phyloP scores from a whole-genome alignment of 2,888 invertebrate species.

The Drosophila putrida region DNA sequence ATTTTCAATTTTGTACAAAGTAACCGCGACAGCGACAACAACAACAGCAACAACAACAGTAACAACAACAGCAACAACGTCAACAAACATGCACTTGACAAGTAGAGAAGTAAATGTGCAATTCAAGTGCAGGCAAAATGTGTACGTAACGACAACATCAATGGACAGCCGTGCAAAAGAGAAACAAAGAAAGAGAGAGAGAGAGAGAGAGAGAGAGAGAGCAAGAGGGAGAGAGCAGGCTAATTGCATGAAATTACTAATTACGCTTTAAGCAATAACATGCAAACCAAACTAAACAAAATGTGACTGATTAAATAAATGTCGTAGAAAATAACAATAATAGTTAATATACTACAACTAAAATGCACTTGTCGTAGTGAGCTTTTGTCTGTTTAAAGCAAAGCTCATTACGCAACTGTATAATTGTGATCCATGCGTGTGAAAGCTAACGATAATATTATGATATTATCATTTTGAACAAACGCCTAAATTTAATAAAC shows the following conservation, averaged over 20 bases:
- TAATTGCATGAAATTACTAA: constrained; percentile 63
- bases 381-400: not conserved
- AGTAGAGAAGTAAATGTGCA: constrained; percentile 55
- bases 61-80: constrained; percentile 14
- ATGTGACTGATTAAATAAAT: not conserved
- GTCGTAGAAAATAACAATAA: constrained; percentile 1
- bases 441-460: no score
- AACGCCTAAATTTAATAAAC: no score
- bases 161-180: not conserved
- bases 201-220: not conserved
- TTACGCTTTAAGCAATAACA: constrained; percentile 57
- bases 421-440: not conserved
- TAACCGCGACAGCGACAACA: constrained; percentile 63
- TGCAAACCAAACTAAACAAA: constrained; percentile 24
- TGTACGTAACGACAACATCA: constrained; percentile 22
- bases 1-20: constrained; percentile 75
- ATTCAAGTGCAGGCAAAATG: constrained; percentile 64
- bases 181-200: not conserved
- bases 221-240: not conserved
- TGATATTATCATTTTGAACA: no score
- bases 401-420: constrained; percentile 3
- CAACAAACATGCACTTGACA: constrained; percentile 62
- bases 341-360: not conserved
- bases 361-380: not conserved
- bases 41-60: constrained; percentile 26